These are phyloP conservation scores for Apodemia duryi DNA, from an alignment of 2,888 invertebrate genomes.

Conservation along the genomic window DNA sequence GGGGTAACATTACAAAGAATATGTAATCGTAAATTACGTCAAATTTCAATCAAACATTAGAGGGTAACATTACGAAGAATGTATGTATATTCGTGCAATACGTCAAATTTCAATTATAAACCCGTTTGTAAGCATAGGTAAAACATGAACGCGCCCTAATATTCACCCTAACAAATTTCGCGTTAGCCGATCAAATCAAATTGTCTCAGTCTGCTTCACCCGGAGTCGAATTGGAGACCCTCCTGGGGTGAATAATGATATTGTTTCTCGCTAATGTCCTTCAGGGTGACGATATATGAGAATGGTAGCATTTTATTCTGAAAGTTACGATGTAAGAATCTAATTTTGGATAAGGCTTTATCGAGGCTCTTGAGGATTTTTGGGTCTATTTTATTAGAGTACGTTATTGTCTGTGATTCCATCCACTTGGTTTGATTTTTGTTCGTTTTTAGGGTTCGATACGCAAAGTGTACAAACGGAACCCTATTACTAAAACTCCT, in stretches of 20 bases:
- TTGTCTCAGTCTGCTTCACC: conserved; percentile 44
- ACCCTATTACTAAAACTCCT: no score
- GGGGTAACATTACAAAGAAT: no score
- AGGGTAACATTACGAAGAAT: no score
- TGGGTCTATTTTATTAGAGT: conserved; percentile 1
- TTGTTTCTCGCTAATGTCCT: conserved; percentile 13
- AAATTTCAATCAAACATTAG: no score
- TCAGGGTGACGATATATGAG: conserved; percentile 14
- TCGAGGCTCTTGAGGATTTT: conserved; percentile 7
- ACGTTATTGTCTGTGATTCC: conserved; percentile 3
- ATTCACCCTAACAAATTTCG: conserved; percentile 34
- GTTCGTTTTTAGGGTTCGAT: background rate
- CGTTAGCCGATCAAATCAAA: conserved; percentile 42
- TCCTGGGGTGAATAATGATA: conserved; percentile 18
- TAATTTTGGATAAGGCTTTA: conserved; percentile 11
- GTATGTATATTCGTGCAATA: no score
- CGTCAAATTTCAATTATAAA: no score
- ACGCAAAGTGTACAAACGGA: no score
- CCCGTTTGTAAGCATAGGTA: background rate
- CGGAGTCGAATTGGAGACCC: conserved; percentile 34
- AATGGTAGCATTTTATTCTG: conserved; percentile 1
- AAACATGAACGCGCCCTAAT: conserved; percentile 24
- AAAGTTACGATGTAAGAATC: conserved; percentile 9
- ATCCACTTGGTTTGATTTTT: background rate
- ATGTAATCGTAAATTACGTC: no score